Evolutionary conservation across 2,113 vertebrate genomes (phyloP), one percentile per base, ranked within the genome.

Genomic region (Engystomops pustulosus): DNA sequence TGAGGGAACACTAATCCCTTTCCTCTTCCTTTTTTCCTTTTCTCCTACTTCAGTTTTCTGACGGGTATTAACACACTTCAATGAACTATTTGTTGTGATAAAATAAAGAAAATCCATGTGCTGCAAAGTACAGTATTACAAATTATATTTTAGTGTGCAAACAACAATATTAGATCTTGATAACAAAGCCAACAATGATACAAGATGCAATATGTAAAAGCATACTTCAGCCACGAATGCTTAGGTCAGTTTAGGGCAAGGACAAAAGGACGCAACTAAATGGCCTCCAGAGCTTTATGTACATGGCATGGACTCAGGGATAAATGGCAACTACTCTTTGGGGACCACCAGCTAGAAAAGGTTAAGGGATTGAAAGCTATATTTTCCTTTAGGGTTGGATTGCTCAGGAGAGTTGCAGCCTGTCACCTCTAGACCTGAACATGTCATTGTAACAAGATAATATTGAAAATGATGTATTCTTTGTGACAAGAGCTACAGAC

Each of bases 271-370:
- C 83, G 69, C 38, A 12, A 58, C 25, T 60, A 55, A 41, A 78
- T 44, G 68, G 34, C 75, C 83, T 85, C 74, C 53, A 79, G 74
- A 79, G 51, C 34, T 53, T 85, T 55, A 85, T 85, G 25, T 53
- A 70, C 34, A 79, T 38, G 83, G 62, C 75, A 70, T 60, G 49
- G 80, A 82, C 60, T 53, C 49, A 72, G 34, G 83, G 75, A 85
- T 85, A 85, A 53, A 85, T 85, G 78, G 32, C 71, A 78, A 70
- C 62, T 85, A 78, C 47, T 78, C 83, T 79, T 69, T 77, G 38
- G 75, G 74, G 75, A 85, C 74, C 74, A 79, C 83, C 74, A 85
- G 83, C 83, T 69, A 85, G 34, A 85, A 79, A 70, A 85, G 83
- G 62, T 85, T 68, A 85, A 70, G 34, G 65, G 49, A 79, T 51